phyloP scores from a whole-genome alignment of 2,888 invertebrate genomes.

The Campoplex capitator region DNA sequence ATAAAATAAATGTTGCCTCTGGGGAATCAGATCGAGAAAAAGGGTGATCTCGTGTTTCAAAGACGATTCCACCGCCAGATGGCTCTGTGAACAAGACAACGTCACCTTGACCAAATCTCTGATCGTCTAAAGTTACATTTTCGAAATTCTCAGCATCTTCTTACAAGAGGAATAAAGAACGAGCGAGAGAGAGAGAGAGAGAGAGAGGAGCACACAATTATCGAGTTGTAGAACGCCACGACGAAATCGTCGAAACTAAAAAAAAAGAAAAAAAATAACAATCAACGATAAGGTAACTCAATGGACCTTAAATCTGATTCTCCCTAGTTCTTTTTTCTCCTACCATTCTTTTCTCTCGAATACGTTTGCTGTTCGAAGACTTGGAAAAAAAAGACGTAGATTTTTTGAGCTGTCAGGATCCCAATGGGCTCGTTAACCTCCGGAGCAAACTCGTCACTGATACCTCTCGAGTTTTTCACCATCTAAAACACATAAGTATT shows the following conservation, averaged over 20 bases:
- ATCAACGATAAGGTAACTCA: slow-evolving; percentile 51
- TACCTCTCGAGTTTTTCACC: slow-evolving; percentile 39
- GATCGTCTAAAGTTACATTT: slow-evolving; percentile 83
- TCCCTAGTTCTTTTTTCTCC: slow-evolving; percentile 23
- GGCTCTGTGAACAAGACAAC: slow-evolving; percentile 74
- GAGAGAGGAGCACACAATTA: slow-evolving; percentile 51
- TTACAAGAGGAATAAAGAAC: slow-evolving; percentile 60
- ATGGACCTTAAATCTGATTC: slow-evolving; percentile 36
- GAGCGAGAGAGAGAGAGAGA: too few species aligned
- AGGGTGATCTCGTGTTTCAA: slow-evolving; percentile 81
- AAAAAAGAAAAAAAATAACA: background rate
- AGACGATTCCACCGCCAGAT: slow-evolving; percentile 82
- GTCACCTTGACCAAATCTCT: slow-evolving; percentile 78
- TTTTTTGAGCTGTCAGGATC: slow-evolving; percentile 51
- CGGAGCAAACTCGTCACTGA: slow-evolving; percentile 60
- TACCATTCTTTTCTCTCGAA: slow-evolving; percentile 7
- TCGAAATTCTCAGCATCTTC: slow-evolving; percentile 56
- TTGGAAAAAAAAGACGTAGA: slow-evolving; percentile 44
- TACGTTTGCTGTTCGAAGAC: slow-evolving; percentile 14
- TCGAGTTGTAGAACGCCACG: slow-evolving; percentile 29
- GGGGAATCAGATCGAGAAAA: slow-evolving; percentile 40
- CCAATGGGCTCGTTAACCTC: slow-evolving; percentile 66
- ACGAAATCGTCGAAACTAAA: slow-evolving; percentile 41
- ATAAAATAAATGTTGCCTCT: background rate
- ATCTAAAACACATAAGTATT: background rate